Conservation (phyloP, 2,113 vertebrate species). For the Gopherus flavomarginatus region DNA sequence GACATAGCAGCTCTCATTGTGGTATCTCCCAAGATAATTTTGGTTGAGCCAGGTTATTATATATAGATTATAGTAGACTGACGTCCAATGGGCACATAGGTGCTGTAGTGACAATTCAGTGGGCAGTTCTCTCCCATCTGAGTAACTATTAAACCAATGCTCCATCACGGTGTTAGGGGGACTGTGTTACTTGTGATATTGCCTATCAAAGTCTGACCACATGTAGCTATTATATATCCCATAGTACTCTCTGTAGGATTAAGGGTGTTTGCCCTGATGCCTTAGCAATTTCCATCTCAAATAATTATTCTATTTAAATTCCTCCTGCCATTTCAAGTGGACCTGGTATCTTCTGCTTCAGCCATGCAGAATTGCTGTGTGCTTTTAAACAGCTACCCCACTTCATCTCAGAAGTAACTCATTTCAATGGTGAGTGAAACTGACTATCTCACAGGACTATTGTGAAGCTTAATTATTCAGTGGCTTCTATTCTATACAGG, state of each 20-base stretch:
- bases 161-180: not conserved
- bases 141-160: accelerated
- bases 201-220: accelerated
- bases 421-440: not conserved
- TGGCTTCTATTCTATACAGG: not conserved
- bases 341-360: not conserved
- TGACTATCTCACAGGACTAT: not conserved
- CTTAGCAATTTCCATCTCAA: not conserved
- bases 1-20: accelerated
- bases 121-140: accelerated
- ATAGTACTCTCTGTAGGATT: not conserved
- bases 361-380: not conserved
- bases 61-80: not conserved
- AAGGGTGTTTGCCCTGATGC: not conserved
- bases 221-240: not conserved
- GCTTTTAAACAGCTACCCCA: not conserved
- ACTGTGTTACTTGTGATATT: accelerated
- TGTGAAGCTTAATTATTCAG: not conserved
- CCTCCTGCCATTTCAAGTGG: not conserved
- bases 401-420: not conserved
- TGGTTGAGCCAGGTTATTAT: not conserved
- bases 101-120: accelerated
- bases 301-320: not conserved
- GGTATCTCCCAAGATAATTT: not conserved
- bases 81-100: not conserved